Evolutionary conservation across 2,888 invertebrate species (phyloP).

Genomic region (Trachelus stipa): DNA sequence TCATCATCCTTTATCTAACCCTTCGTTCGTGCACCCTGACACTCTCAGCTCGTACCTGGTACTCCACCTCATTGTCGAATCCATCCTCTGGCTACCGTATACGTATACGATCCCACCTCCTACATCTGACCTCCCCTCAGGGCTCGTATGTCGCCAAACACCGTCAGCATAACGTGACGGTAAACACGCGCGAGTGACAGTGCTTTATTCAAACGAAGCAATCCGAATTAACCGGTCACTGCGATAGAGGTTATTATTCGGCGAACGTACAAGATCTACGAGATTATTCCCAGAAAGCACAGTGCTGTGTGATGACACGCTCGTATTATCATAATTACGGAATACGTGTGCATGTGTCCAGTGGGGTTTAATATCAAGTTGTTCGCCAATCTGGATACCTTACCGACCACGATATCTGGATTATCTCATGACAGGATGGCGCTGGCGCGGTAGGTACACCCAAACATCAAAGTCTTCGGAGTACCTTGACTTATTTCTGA

Average conservation of each 20-base stretch:
- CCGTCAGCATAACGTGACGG: not conserved
- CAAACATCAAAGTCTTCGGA: constrained; percentile 4
- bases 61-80: not conserved
- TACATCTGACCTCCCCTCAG: not conserved
- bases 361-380: constrained; percentile 62
- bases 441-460: constrained; percentile 72
- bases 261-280: not conserved
- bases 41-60: not conserved
- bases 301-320: constrained; percentile 5
- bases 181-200: constrained; percentile 12
- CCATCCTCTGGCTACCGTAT: not conserved
- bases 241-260: not conserved
- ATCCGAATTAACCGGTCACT: not conserved
- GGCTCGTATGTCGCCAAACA: not conserved
- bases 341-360: constrained; percentile 65
- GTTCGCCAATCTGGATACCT: constrained; percentile 69
- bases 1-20: not conserved
- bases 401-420: constrained; percentile 70
- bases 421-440: constrained; percentile 77
- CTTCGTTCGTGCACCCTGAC: not conserved
- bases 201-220: not conserved
- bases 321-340: constrained; percentile 17
- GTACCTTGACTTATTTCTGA: not conserved
- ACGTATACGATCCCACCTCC: not conserved
- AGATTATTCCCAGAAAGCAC: not conserved